These are phyloP conservation scores for Steatornis caripensis DNA, from an alignment of 2,113 vertebrate species.

Conservation along the genomic window DNA sequence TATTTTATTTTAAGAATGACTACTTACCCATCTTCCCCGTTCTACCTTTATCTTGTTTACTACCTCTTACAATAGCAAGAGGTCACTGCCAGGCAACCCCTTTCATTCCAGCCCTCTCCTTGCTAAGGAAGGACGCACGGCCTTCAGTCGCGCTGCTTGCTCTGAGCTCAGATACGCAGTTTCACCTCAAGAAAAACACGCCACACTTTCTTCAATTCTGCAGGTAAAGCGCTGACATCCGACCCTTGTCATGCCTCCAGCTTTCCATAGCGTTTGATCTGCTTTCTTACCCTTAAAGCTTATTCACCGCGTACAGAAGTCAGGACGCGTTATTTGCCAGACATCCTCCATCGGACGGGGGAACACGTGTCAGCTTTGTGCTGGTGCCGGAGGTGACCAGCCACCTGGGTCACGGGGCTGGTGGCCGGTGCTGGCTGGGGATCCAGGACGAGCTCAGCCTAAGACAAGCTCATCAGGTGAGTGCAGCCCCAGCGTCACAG, in stretches of 20 bases:
- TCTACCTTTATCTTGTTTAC: not conserved
- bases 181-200: not conserved
- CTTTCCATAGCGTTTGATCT: not conserved
- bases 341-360: not conserved
- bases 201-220: not conserved
- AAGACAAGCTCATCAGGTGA: not conserved
- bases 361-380: rapidly evolving
- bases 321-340: not conserved
- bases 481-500: too few relatives aligned
- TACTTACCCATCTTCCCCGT: not conserved
- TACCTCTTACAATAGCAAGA: not conserved
- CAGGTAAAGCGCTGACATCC: not conserved
- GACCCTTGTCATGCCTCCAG: not conserved
- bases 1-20: not conserved
- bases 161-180: not conserved
- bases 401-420: not conserved
- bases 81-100: not conserved
- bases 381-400: not conserved
- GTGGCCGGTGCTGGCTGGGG: not conserved
- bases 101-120: not conserved
- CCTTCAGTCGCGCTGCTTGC: not conserved
- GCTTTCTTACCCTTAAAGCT: not conserved
- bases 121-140: rapidly evolving
- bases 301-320: rapidly evolving
- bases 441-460: not conserved